These are phyloP conservation scores for Pogoniulus pusillus DNA, from an alignment of 2,797 vertebrate genomes.

Conservation along the genomic window DNA sequence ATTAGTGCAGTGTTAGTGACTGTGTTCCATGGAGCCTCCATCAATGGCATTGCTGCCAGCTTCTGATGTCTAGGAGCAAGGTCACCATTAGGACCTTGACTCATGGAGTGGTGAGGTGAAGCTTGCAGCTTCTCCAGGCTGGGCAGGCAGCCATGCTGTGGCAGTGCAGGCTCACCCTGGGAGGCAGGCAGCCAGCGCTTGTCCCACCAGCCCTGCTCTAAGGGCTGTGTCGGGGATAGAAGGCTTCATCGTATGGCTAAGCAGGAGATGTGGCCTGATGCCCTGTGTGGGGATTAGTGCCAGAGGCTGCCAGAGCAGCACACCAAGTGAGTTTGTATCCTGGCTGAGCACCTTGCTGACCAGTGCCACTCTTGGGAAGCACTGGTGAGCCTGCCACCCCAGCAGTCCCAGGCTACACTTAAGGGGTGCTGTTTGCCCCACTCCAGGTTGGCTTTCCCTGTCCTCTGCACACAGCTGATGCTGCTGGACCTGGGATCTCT, in stretches of 20 bases:
- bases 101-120: not conserved
- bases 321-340: not conserved
- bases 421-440: not conserved
- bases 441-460: not conserved
- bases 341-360: not conserved
- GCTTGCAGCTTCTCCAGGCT: not conserved
- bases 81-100: not conserved
- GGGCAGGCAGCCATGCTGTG: accelerated
- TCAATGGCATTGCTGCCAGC: not conserved
- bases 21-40: not conserved
- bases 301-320: not conserved
- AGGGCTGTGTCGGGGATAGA: not conserved
- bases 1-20: not conserved
- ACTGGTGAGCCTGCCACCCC: not conserved
- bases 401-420: accelerated
- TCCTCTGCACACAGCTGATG: not conserved
- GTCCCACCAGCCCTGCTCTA: not conserved
- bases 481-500: not conserved
- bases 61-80: not conserved
- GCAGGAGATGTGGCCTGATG: not conserved
- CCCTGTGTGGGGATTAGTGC: not conserved
- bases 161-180: not conserved
- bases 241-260: not conserved
- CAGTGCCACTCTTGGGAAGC: not conserved
- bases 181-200: accelerated